A percentile compares a stretch with the other conserved stretches of the same genome.
phyloP scores from a whole-genome alignment of 2,888 invertebrate species.

The Eulithis prunata region DNA sequence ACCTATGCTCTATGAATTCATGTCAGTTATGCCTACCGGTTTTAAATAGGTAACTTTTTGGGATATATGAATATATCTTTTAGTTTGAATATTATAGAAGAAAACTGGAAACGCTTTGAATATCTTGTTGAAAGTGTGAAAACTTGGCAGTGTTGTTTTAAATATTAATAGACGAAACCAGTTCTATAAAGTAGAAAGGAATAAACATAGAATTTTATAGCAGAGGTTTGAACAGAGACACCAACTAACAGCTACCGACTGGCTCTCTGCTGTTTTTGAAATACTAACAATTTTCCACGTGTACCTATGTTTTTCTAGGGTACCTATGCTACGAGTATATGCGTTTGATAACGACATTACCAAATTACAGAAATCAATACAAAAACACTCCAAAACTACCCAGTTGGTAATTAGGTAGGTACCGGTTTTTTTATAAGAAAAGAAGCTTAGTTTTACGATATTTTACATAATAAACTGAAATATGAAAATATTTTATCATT shows the following conservation, averaged over 20 bases:
- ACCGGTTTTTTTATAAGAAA: too few relatives aligned
- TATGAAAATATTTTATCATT: too few relatives aligned
- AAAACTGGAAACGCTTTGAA: conserved; percentile 11
- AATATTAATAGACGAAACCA: conserved; percentile 13
- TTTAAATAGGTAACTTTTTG: conserved; percentile 1
- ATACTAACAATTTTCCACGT: neutral
- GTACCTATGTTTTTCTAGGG: too few relatives aligned
- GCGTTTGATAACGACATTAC: neutral
- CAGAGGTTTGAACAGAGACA: conserved; percentile 5
- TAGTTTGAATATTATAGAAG: neutral
- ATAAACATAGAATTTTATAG: conserved; percentile 15
- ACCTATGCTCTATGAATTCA: conserved; percentile 4
- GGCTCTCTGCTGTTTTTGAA: conserved; percentile 9
- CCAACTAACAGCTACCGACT: conserved; percentile 8
- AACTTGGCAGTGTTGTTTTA: conserved; percentile 11
- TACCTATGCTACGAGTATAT: too few relatives aligned
- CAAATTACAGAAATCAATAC: neutral
- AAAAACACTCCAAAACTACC: neutral
- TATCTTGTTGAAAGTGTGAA: conserved; percentile 7
- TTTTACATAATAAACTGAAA: too few relatives aligned
- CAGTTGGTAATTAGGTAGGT: too few relatives aligned
- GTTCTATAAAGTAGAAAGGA: conserved; percentile 12
- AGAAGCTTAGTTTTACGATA: too few relatives aligned
- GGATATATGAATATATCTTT: conserved; percentile 1
- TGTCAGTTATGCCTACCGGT: conserved; percentile 1